Conservation (phyloP, 2,113 vertebrate genomes). For the Phyllostomus discolor region DNA sequence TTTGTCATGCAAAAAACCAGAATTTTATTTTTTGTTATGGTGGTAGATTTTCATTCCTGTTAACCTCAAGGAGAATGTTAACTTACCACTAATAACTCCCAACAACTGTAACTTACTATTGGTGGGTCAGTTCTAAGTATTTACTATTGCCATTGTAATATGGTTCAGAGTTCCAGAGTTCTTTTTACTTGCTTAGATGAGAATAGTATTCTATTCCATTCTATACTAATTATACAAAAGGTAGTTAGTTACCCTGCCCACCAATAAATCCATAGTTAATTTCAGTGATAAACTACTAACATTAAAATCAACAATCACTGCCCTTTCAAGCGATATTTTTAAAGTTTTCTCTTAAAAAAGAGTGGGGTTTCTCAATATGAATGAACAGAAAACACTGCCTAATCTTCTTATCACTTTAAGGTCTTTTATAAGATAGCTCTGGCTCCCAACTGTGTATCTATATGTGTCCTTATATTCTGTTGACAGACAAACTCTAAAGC, state of each 20-base stretch:
- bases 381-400: slow-evolving; percentile 1
- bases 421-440: neutral
- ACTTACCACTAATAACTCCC: neutral
- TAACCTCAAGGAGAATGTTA: slow-evolving; percentile 2
- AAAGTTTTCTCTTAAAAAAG: slow-evolving; percentile 8
- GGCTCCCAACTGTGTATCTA: neutral
- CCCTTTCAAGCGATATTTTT: slow-evolving; percentile 14
- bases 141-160: neutral
- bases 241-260: neutral
- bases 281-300: slow-evolving; percentile 31
- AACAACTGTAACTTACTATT: neutral
- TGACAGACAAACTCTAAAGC: neutral
- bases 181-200: neutral
- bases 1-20: neutral
- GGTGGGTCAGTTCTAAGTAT: neutral
- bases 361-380: neutral
- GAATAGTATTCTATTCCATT: neutral
- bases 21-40: neutral
- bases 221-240: neutral
- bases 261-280: slow-evolving; percentile 21
- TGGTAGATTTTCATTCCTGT: neutral
- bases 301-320: slow-evolving; percentile 41
- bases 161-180: neutral
- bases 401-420: neutral
- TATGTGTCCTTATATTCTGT: neutral